Evolutionary conservation across 2,113 vertebrate species (phyloP).

Genomic region (Gnathonemus longibarbis): DNA sequence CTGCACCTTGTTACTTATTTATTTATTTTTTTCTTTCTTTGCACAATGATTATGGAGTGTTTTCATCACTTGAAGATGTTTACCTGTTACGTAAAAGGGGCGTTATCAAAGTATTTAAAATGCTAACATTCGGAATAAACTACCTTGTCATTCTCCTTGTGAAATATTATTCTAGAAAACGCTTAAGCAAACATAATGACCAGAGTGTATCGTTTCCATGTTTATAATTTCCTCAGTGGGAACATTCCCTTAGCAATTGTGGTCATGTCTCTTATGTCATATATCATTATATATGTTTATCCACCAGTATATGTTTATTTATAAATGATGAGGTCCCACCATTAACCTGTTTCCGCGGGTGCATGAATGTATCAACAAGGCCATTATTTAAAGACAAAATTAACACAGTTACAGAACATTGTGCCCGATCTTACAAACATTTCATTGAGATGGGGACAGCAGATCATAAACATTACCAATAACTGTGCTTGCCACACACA

Average conservation of each 20-base stretch:
- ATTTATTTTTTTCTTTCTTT: neutral
- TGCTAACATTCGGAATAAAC: neutral
- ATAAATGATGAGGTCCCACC: neutral
- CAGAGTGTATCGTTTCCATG: neutral
- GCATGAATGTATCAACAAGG: neutral
- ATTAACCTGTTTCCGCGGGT: neutral
- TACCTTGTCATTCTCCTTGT: neutral
- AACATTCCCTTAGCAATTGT: neutral
- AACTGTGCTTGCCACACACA: neutral
- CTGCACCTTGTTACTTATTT: neutral
- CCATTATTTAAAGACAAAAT: conserved; percentile 4
- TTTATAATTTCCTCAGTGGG: neutral
- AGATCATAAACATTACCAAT: neutral
- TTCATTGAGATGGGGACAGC: neutral
- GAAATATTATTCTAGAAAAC: neutral
- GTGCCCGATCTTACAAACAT: neutral
- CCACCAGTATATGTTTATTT: neutral
- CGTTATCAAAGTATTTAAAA: neutral
- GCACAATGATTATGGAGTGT: neutral
- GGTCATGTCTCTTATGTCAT: neutral
- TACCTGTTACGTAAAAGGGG: neutral
- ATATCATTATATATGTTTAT: neutral
- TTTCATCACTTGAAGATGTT: neutral
- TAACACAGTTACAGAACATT: neutral
- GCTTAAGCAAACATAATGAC: neutral